Conservation (phyloP, 2,888 invertebrate genomes). For the Macaria notata region DNA sequence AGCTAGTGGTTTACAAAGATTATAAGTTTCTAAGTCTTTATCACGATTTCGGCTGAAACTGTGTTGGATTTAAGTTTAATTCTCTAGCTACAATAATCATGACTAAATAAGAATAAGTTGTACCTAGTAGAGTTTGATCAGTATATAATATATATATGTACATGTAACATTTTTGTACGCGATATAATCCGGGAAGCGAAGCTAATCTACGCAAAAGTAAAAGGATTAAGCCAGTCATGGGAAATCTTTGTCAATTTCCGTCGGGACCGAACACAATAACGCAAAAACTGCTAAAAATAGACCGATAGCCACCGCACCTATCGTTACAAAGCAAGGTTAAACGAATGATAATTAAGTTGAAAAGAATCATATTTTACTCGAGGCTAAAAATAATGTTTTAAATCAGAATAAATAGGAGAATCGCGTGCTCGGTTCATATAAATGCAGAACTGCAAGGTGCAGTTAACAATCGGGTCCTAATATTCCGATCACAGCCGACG, state of each 20-base stretch:
- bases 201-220: neutral
- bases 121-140: too few species aligned
- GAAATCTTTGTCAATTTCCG: neutral
- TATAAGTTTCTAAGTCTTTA: too few species aligned
- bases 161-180: neutral
- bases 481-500: conserved; percentile 58
- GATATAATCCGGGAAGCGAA: too few species aligned
- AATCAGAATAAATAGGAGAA: neutral
- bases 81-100: too few species aligned
- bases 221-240: conserved; percentile 2
- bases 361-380: neutral
- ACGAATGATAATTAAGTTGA: neutral
- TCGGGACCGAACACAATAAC: conserved; percentile 1
- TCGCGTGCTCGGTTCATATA: conserved; percentile 36
- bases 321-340: conserved; percentile 8
- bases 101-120: too few species aligned
- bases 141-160: too few species aligned
- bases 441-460: conserved; percentile 38
- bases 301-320: neutral
- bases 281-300: conserved; percentile 2
- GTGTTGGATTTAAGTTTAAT: too few species aligned
- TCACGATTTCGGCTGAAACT: too few species aligned
- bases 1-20: conserved; percentile 2
- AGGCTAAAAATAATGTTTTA: conserved; percentile 5
- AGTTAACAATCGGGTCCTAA: conserved; percentile 38